These are phyloP conservation scores for Eupithecia subfuscata DNA, from an alignment of 2,888 invertebrate species.

Conservation along the genomic window DNA sequence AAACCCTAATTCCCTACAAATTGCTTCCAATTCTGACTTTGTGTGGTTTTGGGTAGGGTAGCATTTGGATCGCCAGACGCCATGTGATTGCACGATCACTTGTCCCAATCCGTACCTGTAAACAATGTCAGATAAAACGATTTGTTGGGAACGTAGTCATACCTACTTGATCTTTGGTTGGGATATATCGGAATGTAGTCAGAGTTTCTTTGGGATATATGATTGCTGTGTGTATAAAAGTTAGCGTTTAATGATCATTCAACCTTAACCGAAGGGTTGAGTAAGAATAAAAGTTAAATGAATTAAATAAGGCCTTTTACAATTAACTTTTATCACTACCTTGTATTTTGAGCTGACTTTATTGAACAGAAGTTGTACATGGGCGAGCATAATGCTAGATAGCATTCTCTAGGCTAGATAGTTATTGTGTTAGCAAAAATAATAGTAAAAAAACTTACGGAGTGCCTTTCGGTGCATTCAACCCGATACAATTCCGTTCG, in stretches of 20 bases:
- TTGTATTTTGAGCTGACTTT: neutral
- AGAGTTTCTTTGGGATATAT: no score
- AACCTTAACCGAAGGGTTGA: no score
- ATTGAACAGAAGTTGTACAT: no score
- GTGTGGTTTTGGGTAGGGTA: constrained; percentile 82
- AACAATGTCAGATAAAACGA: constrained; percentile 4
- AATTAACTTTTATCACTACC: neutral
- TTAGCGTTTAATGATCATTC: no score
- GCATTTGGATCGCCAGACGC: constrained; percentile 90
- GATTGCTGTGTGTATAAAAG: no score
- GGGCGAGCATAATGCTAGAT: no score
- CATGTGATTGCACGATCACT: constrained; percentile 86
- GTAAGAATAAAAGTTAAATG: no score
- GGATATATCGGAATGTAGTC: no score
- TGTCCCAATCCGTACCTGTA: constrained; percentile 85
- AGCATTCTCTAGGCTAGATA: no score
- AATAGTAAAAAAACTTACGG: constrained; percentile 58
- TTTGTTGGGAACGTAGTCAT: no score
- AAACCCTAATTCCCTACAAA: constrained; percentile 87
- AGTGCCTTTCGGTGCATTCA: constrained; percentile 65
- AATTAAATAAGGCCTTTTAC: no score
- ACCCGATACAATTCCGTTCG: constrained; percentile 85
- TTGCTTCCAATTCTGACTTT: constrained; percentile 80
- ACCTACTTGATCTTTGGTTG: no score
- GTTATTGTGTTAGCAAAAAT: neutral